Percentiles rank a stretch among this genome's conserved stretches.
These are phyloP conservation scores for Dilophus febrilis DNA, from an alignment of 2,888 invertebrate species.

Conservation along the genomic window DNA sequence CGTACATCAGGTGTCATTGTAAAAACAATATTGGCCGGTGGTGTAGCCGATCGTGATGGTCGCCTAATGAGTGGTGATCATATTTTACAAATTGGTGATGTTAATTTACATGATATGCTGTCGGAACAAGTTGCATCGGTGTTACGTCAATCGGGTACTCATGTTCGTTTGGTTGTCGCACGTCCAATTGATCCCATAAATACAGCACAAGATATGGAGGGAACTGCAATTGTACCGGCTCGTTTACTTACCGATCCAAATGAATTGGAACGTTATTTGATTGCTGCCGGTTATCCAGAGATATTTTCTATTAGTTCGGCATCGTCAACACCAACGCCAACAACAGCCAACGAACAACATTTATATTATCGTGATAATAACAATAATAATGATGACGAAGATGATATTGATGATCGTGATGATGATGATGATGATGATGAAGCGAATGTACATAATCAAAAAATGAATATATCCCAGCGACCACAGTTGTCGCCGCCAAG, in stretches of 20 bases:
- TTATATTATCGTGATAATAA: too few species aligned
- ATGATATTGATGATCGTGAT: background rate
- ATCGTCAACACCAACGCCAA: conserved; percentile 24
- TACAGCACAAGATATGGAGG: conserved; percentile 34
- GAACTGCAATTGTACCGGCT: conserved; percentile 47
- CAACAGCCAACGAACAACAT: conserved; percentile 2
- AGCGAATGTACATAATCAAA: conserved; percentile 13
- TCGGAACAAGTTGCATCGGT: conserved; percentile 96
- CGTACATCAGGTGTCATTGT: conserved; percentile 98
- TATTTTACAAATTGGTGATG: conserved; percentile 87
- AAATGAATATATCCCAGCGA: conserved; percentile 12
- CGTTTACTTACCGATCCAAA: conserved; percentile 70
- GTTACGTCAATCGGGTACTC: conserved; percentile 84
- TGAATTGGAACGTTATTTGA: conserved; percentile 68
- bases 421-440: conserved; percentile 14
- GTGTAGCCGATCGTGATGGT: conserved; percentile 95
- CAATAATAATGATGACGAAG: background rate
- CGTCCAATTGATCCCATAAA: conserved; percentile 70
- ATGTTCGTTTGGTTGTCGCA: conserved; percentile 87
- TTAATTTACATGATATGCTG: conserved; percentile 88
- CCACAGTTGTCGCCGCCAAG: conserved; percentile 27
- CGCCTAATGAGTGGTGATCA: conserved; percentile 94
- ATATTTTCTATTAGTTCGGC: conserved; percentile 45
- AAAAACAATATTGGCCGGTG: conserved; percentile 93
- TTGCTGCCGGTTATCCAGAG: conserved; percentile 66